These are phyloP conservation scores for Paedocypris sp. DNA, from an alignment of 2,113 vertebrate species.

Conservation along the genomic window DNA sequence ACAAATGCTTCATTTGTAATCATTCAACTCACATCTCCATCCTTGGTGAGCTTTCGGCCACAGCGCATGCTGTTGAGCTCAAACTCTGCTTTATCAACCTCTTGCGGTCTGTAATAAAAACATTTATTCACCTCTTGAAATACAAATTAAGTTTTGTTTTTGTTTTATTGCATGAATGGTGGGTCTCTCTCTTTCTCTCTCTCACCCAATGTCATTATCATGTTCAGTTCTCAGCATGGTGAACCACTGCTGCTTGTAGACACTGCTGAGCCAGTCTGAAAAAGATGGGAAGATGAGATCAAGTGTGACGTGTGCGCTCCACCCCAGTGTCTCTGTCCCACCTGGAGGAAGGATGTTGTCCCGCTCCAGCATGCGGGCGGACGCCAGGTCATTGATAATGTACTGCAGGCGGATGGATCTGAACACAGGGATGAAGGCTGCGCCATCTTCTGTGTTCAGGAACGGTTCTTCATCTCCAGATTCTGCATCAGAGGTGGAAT, in stretches of 20 bases:
- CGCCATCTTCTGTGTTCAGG: constrained; percentile 76
- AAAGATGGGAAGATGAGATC: background rate
- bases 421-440: constrained; percentile 67
- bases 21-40: constrained; percentile 83
- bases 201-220: constrained; percentile 89
- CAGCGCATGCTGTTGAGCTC: constrained; percentile 91
- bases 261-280: constrained; percentile 79
- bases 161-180: background rate
- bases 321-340: constrained; percentile 41
- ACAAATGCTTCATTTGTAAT: background rate
- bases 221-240: constrained; percentile 94
- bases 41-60: constrained; percentile 87
- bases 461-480: constrained; percentile 65
- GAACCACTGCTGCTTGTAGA: constrained; percentile 97
- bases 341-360: constrained; percentile 81
- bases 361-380: constrained; percentile 81
- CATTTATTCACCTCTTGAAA: constrained; percentile 1
- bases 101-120: constrained; percentile 71
- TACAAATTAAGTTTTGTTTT: background rate
- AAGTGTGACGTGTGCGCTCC: background rate
- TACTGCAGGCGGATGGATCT: constrained; percentile 80
- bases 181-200: constrained; percentile 43
- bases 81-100: constrained; percentile 87
- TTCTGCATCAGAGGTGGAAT: constrained; percentile 48
- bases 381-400: constrained; percentile 89